phyloP scores from a whole-genome alignment of 2,113 vertebrate species.

The Oreochromis aureus region DNA sequence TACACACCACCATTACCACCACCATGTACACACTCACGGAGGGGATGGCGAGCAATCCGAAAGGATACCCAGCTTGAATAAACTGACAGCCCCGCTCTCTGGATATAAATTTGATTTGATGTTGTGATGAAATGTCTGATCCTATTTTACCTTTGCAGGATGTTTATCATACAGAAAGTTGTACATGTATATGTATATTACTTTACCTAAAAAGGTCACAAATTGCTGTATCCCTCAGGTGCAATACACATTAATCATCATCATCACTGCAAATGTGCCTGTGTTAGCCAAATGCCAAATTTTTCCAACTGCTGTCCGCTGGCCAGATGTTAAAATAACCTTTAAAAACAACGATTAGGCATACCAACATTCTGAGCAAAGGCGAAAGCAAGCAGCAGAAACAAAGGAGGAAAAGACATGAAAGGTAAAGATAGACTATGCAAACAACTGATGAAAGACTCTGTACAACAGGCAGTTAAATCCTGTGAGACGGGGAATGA shows the following conservation, averaged over 20 bases:
- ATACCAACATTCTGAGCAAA: accelerated
- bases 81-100: not conserved
- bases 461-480: not conserved
- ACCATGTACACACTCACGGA: not conserved
- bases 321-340: not conserved
- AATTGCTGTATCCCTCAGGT: not conserved
- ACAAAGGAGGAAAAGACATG: not conserved
- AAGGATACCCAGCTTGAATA: not conserved
- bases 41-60: not conserved
- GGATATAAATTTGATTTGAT: not conserved
- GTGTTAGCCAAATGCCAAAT: not conserved
- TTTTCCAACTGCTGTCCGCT: not conserved
- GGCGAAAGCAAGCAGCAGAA: not conserved
- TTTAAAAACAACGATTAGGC: not conserved
- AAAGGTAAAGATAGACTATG: not conserved
- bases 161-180: not conserved
- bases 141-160: not conserved
- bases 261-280: not conserved
- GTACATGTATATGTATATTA: not conserved
- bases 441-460: not conserved
- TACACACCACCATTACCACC: not conserved
- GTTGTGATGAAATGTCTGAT: not conserved
- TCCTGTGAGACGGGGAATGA: not conserved
- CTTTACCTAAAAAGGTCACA: not conserved
- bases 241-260: not conserved